Evolutionary conservation across 1,140 invertebrate species (phyloP).

Genomic region (Tetranychus cinnabarinus): DNA sequence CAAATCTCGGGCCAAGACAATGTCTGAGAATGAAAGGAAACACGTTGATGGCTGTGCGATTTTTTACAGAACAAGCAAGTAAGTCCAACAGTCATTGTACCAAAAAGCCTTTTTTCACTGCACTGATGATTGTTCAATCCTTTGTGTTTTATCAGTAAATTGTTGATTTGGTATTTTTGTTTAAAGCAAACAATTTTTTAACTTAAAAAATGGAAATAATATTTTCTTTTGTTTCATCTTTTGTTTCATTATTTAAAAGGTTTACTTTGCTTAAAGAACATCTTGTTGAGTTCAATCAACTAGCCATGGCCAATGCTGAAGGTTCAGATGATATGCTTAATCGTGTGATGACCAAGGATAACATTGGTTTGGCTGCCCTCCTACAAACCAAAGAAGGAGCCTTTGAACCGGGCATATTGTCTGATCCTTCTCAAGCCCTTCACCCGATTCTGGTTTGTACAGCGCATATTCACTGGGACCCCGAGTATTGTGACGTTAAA

Average conservation of each 20-base stretch:
- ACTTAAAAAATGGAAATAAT: neutral
- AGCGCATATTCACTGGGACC: slow-evolving; percentile 99
- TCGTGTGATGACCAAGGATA: slow-evolving; percentile 97
- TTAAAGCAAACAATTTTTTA: neutral
- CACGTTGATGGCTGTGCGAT: slow-evolving; percentile 98
- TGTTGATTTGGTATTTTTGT: neutral
- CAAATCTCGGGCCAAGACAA: slow-evolving; percentile 93
- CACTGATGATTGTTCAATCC: neutral
- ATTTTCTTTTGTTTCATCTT: neutral
- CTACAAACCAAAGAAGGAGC: slow-evolving; percentile 78
- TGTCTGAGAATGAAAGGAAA: slow-evolving; percentile 85
- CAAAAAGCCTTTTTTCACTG: neutral
- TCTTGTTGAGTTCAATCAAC: slow-evolving; percentile 87
- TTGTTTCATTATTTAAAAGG: slow-evolving; percentile 28
- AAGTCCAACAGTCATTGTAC: slow-evolving; percentile 21
- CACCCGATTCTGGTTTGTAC: slow-evolving; percentile 84
- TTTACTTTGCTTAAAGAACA: slow-evolving; percentile 85
- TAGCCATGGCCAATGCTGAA: slow-evolving; percentile 93
- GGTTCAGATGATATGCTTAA: slow-evolving; percentile 97
- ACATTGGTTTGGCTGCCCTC: slow-evolving; percentile 85
- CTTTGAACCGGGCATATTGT: slow-evolving; percentile 19
- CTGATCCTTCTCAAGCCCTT: slow-evolving; percentile 30
- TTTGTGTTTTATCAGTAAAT: slow-evolving; percentile 16
- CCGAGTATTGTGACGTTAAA: slow-evolving; percentile 99
- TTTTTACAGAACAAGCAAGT: slow-evolving; percentile 85